Percentiles rank a stretch among this genome's conserved stretches.
These are phyloP conservation scores for Isurus oxyrinchus DNA, from an alignment of 2,113 vertebrate species.

Conservation along the genomic window DNA sequence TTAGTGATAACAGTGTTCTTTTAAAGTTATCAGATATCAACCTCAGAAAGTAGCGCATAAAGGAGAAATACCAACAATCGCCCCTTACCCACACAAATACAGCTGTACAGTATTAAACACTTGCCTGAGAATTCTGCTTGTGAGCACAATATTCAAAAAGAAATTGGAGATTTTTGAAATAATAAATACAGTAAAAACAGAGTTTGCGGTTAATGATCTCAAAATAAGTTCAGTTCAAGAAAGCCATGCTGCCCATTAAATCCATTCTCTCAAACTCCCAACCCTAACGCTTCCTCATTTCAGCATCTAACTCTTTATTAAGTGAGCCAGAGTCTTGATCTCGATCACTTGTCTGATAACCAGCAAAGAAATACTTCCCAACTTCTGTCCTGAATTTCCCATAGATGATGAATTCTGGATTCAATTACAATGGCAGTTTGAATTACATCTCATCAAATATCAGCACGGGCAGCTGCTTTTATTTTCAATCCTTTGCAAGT, in stretches of 20 bases:
- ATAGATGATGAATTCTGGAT: background rate
- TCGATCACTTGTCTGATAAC: background rate
- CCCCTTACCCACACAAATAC: background rate
- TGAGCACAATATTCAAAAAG: background rate
- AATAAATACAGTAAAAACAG: background rate
- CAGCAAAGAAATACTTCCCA: background rate
- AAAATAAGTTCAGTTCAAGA: background rate
- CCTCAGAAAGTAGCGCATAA: background rate
- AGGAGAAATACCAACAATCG: background rate
- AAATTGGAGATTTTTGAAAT: background rate
- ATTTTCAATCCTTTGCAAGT: background rate
- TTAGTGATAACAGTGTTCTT: background rate
- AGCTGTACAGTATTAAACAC: background rate
- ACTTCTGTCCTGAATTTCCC: background rate
- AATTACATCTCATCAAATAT: background rate
- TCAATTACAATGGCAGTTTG: background rate
- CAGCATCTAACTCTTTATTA: background rate
- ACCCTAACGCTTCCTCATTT: background rate
- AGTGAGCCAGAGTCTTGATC: background rate
- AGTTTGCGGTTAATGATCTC: background rate
- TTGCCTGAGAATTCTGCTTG: background rate
- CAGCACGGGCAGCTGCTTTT: background rate
- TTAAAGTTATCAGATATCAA: conserved; percentile 7
- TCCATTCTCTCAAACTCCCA: background rate
- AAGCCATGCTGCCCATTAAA: background rate